Conservation (phyloP, 2,113 vertebrate species). For the Rhinogobius similis region DNA sequence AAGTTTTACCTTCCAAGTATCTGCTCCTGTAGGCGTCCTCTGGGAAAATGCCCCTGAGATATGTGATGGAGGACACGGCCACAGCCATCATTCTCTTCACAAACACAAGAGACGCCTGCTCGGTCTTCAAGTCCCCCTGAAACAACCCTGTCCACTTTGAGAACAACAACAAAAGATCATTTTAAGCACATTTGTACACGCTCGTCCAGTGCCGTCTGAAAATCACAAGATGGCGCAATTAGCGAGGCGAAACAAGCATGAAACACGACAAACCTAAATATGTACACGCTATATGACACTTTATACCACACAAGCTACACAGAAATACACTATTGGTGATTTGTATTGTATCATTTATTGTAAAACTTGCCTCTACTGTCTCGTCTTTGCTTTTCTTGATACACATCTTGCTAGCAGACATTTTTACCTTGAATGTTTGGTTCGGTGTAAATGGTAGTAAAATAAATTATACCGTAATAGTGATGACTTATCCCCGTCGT, state of each 20-base stretch:
- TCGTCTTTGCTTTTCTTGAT: slow-evolving; percentile 43
- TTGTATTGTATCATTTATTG: neutral
- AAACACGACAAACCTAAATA: neutral
- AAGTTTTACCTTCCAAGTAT: slow-evolving; percentile 89
- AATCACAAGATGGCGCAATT: slow-evolving; percentile 38
- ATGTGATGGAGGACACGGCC: slow-evolving; percentile 92
- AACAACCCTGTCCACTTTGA: slow-evolving; percentile 70
- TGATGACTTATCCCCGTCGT: neutral
- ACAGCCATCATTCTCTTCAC: slow-evolving; percentile 91
- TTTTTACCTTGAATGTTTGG: neutral
- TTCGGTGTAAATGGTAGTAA: neutral
- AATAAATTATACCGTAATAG: neutral
- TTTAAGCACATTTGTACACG: neutral
- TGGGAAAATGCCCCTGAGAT: slow-evolving; percentile 94
- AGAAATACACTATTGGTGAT: neutral
- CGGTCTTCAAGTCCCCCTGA: slow-evolving; percentile 74
- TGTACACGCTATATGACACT: neutral
- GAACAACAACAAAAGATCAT: neutral
- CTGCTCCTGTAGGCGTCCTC: slow-evolving; percentile 91
- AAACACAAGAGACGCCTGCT: slow-evolving; percentile 86
- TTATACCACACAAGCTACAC: neutral
- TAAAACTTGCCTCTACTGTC: slow-evolving; percentile 43
- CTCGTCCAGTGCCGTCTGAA: neutral
- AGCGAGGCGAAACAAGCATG: neutral
- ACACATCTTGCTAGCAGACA: slow-evolving; percentile 47